Percentiles rank a stretch among this genome's conserved stretches.
These are phyloP conservation scores for Ptiloglossa arizonensis DNA, from an alignment of 1,140 invertebrate genomes.

Conservation along the genomic window DNA sequence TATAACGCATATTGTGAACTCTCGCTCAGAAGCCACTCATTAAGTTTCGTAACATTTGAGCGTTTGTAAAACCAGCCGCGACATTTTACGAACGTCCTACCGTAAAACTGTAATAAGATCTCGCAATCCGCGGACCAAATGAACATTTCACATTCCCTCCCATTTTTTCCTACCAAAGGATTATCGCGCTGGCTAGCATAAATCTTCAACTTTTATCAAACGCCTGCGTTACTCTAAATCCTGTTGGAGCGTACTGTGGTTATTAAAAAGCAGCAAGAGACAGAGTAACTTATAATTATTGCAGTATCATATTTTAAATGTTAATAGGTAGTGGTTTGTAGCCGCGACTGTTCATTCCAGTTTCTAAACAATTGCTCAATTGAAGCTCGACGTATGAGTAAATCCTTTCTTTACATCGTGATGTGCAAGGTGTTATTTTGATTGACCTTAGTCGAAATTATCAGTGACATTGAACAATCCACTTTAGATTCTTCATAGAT, in stretches of 20 bases:
- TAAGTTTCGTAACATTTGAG: not conserved
- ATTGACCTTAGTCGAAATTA: no score
- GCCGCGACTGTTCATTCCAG: no score
- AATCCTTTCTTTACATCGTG: no score
- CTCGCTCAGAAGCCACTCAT: no score
- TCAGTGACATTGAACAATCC: no score
- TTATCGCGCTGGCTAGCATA: not conserved
- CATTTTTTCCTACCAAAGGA: not conserved
- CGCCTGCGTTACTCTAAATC: slow-evolving; percentile 27
- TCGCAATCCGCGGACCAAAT: not conserved
- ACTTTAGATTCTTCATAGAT: no score
- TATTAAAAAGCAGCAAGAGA: slow-evolving; percentile 37
- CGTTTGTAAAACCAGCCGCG: not conserved
- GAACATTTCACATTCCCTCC: not conserved
- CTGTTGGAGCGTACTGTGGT: slow-evolving; percentile 1
- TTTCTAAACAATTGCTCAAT: no score
- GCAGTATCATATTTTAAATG: not conserved
- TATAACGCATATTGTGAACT: no score
- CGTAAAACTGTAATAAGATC: not conserved
- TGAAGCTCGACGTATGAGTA: no score
- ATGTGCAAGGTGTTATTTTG: no score
- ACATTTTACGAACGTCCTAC: not conserved
- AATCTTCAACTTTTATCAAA: slow-evolving; percentile 19
- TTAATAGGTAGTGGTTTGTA: not conserved
- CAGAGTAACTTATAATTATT: slow-evolving; percentile 45